Base-by-base conservation (phyloP, 2,888 invertebrate genomes). In the Tinea semifulvella region DNA sequence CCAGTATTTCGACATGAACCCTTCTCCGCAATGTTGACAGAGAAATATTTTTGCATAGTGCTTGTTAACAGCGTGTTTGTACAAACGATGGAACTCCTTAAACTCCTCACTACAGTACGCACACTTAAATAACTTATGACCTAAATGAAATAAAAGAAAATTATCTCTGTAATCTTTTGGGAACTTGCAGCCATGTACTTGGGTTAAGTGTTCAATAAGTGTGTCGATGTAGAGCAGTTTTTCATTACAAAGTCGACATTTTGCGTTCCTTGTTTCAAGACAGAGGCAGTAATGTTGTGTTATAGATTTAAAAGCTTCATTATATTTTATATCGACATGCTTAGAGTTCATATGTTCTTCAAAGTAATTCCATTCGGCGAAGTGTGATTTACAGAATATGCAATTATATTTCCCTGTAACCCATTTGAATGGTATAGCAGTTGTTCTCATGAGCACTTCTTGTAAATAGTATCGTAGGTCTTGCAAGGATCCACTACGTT, bases 381-480 rank as follows among this genome's bases (percentile, higher is more conserved):
- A 42, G 13, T 17, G 17, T 2, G 6, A 2, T 1, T 16, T 4
- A 17, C 42, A 42, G 17, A 27, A 42, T 8, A 42, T 10, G 42
- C 42, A 42, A 27, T 42, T 42, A 27, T 14, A 27, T 27, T 17
- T 4, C 10, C 16, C 14, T 3, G 27, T 7, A 11, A 17, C 16
- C 42, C 42, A 27, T 6, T 27, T 14, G 42, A 42, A 42, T 1
- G 42, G 42, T 2, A 11, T 16, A 17, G 42, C 42, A 10, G 42
- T 42, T 5, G 27, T 42, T 14, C 13, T 10, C 8, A 16, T 8
- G 7, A 42, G 42, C 6, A 42, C 26, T 16, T 25, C 11, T 22
- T 20, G n/a, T 3, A 22, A 20, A 40, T 40, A 22, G 8, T 2
- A 20, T 10, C 40, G 20, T 3, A 40, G 4, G n/a, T 22, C 22